phyloP scores from a whole-genome alignment of 2,888 invertebrate species.

The Agonopterix subpropinquella region DNA sequence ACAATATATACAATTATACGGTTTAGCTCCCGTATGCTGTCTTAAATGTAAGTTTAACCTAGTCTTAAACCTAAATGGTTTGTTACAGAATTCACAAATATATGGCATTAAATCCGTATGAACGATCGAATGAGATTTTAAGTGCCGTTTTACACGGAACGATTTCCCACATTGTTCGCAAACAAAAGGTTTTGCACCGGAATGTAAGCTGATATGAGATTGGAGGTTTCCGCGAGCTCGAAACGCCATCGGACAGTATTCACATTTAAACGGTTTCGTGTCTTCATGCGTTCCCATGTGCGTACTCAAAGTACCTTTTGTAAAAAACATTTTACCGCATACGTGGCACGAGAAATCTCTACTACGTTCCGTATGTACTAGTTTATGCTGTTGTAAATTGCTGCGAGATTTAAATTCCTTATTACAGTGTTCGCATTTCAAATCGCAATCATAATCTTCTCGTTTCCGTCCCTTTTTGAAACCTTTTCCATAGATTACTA shows the following conservation, averaged over 20 bases:
- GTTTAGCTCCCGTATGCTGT: conserved; percentile 67
- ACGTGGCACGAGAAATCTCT: conserved; percentile 62
- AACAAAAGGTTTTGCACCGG: conserved; percentile 58
- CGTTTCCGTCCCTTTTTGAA: conserved; percentile 28
- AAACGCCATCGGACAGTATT: conserved; percentile 58
- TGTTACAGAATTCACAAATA: conserved; percentile 58
- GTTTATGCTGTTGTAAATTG: conserved; percentile 52
- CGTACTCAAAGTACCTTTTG: conserved; percentile 58
- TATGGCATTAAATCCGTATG: conserved; percentile 66
- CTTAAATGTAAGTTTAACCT: conserved; percentile 57
- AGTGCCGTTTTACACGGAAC: conserved; percentile 57
- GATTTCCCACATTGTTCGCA: conserved; percentile 68
- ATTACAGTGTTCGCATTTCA: conserved; percentile 54
- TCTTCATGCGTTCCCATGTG: conserved; percentile 63
- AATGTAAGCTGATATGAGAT: conserved; percentile 58
- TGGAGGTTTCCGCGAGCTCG: conserved; percentile 58
- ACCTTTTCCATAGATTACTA: conserved; percentile 38
- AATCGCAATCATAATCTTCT: conserved; percentile 26
- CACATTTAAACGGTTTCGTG: conserved; percentile 57
- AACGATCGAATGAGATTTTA: conserved; percentile 66
- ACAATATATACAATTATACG: conserved; percentile 57
- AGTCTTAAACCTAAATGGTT: conserved; percentile 62
- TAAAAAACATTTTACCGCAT: conserved; percentile 68
- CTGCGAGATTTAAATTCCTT: conserved; percentile 59
- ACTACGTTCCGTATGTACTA: conserved; percentile 60